Conservation (phyloP, 2,888 invertebrate genomes). For the Idaea biselata region DNA sequence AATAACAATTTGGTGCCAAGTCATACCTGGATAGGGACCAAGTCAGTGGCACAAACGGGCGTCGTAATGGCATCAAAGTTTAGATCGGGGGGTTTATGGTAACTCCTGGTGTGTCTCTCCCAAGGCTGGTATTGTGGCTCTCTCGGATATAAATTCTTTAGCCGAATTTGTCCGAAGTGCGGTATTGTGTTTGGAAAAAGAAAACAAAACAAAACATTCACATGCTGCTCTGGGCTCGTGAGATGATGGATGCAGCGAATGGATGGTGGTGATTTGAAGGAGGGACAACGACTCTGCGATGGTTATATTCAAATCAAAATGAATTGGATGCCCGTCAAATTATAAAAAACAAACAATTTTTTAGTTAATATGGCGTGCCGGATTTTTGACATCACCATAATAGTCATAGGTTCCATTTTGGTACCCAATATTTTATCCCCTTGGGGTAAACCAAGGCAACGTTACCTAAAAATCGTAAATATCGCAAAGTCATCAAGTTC, state of each 20-base stretch:
- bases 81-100: conserved; percentile 79
- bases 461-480: conserved; percentile 12
- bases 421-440: no score
- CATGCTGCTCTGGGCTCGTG: conserved; percentile 78
- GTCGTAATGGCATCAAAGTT: conserved; percentile 75
- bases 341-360: background rate
- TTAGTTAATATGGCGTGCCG: conserved; percentile 2
- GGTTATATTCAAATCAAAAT: background rate
- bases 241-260: conserved; percentile 71
- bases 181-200: conserved; percentile 78
- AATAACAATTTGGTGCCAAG: conserved; percentile 61
- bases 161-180: conserved; percentile 77
- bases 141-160: conserved; percentile 79
- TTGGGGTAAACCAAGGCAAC: background rate
- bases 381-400: no score
- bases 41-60: conserved; percentile 75
- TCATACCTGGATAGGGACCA: conserved; percentile 80
- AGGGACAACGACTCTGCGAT: conserved; percentile 59
- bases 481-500: conserved; percentile 27
- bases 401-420: no score
- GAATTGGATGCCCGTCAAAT: background rate
- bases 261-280: conserved; percentile 52
- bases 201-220: conserved; percentile 81
- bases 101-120: conserved; percentile 83
- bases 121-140: conserved; percentile 84